Conservation (phyloP, 2,888 invertebrate genomes). For the Pandemis cinnamomeana region DNA sequence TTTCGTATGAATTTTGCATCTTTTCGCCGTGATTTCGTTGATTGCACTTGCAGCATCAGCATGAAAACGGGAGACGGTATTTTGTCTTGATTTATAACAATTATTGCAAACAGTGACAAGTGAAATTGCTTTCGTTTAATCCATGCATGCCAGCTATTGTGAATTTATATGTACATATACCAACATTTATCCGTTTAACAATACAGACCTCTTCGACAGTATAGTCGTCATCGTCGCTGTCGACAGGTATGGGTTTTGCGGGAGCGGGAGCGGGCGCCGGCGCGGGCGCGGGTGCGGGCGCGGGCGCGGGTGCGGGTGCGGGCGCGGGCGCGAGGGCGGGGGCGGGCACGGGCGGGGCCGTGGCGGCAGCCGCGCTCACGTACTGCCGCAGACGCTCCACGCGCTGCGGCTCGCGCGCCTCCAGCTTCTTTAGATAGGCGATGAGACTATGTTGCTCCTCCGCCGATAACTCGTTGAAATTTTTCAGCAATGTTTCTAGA, state of each 20-base stretch:
- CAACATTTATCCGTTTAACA: too few species aligned
- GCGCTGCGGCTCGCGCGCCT: constrained; percentile 89
- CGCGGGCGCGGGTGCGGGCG: constrained; percentile 25
- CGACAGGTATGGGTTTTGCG: constrained; percentile 64
- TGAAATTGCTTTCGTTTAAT: too few species aligned
- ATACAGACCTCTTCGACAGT: constrained; percentile 88
- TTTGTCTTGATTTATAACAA: too few species aligned
- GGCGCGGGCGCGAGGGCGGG: constrained; percentile 36
- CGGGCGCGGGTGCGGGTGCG: constrained; percentile 33
- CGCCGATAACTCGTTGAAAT: constrained; percentile 89
- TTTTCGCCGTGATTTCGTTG: too few species aligned
- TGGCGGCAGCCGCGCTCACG: constrained; percentile 83
- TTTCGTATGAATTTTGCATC: too few species aligned
- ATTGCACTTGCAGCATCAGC: too few species aligned
- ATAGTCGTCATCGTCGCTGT: constrained; percentile 91
- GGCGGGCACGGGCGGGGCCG: constrained; percentile 51
- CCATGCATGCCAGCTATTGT: too few species aligned
- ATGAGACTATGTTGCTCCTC: constrained; percentile 94
- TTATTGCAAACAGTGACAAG: too few species aligned
- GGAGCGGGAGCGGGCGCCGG: constrained; percentile 31
- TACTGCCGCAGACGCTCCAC: constrained; percentile 91
- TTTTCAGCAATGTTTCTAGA: constrained; percentile 90
- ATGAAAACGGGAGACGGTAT: too few species aligned
- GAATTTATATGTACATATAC: too few species aligned
- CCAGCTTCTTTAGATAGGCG: constrained; percentile 91